Evolutionary conservation across 1,140 invertebrate species (phyloP).

Genomic region (Drosophila sp.): DNA sequence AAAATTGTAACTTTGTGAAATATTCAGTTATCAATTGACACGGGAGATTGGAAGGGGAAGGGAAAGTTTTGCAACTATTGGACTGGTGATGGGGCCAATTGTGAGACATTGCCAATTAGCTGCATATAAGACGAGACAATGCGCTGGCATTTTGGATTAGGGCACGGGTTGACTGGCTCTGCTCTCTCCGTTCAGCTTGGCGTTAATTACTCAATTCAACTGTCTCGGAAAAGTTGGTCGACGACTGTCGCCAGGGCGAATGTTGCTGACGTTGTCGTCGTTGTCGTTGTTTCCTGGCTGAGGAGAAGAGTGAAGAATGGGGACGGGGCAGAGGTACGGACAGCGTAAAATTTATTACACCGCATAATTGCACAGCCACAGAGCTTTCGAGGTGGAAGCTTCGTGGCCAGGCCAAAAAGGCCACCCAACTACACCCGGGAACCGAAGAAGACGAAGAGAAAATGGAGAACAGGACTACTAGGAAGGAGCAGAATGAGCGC

Average conservation of each 20-base stretch:
- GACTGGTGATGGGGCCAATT: constrained; percentile 28
- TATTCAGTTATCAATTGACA: constrained; percentile 17
- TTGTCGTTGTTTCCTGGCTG: constrained; percentile 42
- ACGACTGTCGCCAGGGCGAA: constrained; percentile 45
- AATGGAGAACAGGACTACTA: no score
- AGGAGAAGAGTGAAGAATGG: background rate
- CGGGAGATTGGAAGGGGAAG: background rate
- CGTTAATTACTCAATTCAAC: constrained; percentile 79
- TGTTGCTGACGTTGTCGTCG: constrained; percentile 53
- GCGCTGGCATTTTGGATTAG: constrained; percentile 59
- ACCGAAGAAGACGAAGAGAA: constrained; percentile 9
- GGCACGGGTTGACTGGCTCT: constrained; percentile 32
- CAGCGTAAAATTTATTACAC: constrained; percentile 79
- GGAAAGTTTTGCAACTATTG: background rate
- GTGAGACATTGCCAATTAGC: constrained; percentile 69
- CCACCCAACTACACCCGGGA: constrained; percentile 3
- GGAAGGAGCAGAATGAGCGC: constrained; percentile 14
- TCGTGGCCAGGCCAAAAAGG: constrained; percentile 35
- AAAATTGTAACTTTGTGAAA: constrained; percentile 8
- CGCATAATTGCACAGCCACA: constrained; percentile 81
- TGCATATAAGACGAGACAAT: constrained; percentile 73
- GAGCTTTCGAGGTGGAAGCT: constrained; percentile 58
- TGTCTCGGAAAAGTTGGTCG: constrained; percentile 56
- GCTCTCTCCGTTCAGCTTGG: constrained; percentile 2
- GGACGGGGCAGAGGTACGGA: constrained; percentile 44